phyloP scores from a whole-genome alignment of 2,113 vertebrate species.

The Oxygymnocypris stewartii region DNA sequence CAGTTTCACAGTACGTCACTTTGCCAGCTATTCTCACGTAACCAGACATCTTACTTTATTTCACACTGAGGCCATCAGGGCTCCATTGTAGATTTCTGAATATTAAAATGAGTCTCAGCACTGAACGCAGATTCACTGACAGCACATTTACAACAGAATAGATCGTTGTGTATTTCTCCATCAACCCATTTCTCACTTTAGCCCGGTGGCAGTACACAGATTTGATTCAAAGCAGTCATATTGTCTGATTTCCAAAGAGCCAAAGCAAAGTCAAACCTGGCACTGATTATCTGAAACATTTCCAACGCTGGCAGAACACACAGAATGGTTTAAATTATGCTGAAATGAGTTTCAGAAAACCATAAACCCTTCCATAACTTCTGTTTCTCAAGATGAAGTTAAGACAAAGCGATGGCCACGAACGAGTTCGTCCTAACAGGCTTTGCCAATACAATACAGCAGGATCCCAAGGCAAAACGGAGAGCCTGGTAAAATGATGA shows the following conservation, averaged over 20 bases:
- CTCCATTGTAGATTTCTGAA: neutral
- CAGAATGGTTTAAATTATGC: conserved; percentile 30
- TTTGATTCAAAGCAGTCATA: conserved; percentile 41
- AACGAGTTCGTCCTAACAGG: neutral
- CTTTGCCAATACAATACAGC: neutral
- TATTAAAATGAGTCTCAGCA: conserved; percentile 23
- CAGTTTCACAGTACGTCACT: conserved; percentile 22
- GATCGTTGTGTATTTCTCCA: conserved; percentile 26
- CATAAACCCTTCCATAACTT: conserved; percentile 21
- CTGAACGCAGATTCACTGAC: neutral
- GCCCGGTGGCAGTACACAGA: conserved; percentile 22
- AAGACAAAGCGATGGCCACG: neutral
- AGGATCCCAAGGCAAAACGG: conserved; percentile 4
- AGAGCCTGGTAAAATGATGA: neutral
- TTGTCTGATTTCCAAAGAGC: conserved; percentile 33
- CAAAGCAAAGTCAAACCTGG: conserved; percentile 41
- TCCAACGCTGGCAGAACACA: conserved; percentile 15
- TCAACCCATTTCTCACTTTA: conserved; percentile 5
- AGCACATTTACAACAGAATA: conserved; percentile 26
- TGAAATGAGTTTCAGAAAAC: conserved; percentile 3
- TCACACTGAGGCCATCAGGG: conserved; percentile 26
- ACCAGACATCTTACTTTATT: conserved; percentile 34
- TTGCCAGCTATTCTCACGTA: neutral
- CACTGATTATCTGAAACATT: conserved; percentile 15
- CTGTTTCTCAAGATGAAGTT: neutral